Evolutionary conservation across 2,888 invertebrate species (phyloP), one percentile per base, ranked within the genome.

Genomic region (Rotaria macrura): DNA sequence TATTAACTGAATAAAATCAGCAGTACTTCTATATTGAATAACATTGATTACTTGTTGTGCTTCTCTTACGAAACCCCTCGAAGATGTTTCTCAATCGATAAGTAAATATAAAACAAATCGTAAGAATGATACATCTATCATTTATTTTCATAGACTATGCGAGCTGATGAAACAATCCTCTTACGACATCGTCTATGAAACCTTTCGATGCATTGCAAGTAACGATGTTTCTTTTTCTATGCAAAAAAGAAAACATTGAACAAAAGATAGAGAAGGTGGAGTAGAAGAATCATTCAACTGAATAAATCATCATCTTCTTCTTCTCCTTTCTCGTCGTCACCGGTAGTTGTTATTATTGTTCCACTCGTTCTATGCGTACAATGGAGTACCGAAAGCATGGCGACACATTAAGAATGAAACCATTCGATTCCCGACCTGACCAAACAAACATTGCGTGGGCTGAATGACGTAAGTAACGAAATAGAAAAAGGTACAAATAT

Each of bases 381-480:
- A 65, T 17, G 34, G 6, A 1, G 65, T 65, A 65, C 65, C 34
- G n/a, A 65, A 6, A 38, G 14, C 20, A 65, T 65, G 14, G 34
- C 20, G 34, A 38, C 6, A 34, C 7, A 29, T 34, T 34, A 65
- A 65, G 65, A 65, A 34, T 65, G 34, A 65, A 65, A 65, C 17
- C 65, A 65, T 65, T 5, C 65, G 65, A 65, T 65, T n/a, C 20
- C 34, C 17, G 17, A 65, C 17, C 14, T 25, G 34, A 34, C 34
- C 65, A 65, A 65, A 65, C 34, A 65, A 65, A 65, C 20, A 65
- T 65, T 54, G 25, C 54, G 25, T 54, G 25, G 54, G 23, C 25
- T 65, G 34, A 34, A 65, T 65, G 65, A 65, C 65, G 65, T 65
- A 65, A 65, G 65, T 65, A 38, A 65, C 65, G 65, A 65, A 65